A percentile compares a stretch with the other conserved stretches of the same genome.
phyloP scores from a whole-genome alignment of 2,797 vertebrate species.

The Siniperca undulata region DNA sequence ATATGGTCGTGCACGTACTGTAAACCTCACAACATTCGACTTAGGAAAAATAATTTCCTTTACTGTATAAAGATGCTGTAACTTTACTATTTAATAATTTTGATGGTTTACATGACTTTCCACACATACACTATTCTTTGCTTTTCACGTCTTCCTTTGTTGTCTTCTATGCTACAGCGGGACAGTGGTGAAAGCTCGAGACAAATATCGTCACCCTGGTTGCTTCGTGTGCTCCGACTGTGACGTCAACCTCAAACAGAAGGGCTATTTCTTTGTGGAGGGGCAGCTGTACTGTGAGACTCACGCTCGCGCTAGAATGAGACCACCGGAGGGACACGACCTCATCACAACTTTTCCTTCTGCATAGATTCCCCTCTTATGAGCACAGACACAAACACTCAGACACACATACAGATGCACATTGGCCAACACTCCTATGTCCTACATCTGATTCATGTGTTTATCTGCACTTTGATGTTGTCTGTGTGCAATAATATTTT shows the following conservation, averaged over 20 bases:
- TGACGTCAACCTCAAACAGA: conserved; percentile 95
- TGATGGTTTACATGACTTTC: background rate
- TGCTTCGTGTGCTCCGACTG: conserved; percentile 98
- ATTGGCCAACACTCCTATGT: conserved; percentile 16
- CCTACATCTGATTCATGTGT: conserved; percentile 25
- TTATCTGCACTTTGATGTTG: conserved; percentile 35
- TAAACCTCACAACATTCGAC: background rate
- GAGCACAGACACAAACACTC: conserved; percentile 20
- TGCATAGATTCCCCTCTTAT: conserved; percentile 75
- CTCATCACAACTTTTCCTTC: conserved; percentile 90
- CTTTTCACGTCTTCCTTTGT: conserved; percentile 3
- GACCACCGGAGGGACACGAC: conserved; percentile 94
- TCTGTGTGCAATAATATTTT: conserved; percentile 47
- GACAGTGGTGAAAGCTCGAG: conserved; percentile 95
- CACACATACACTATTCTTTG: background rate
- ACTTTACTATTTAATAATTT: background rate
- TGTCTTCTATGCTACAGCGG: conserved; percentile 82
- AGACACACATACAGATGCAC: conserved; percentile 21
- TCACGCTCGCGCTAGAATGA: conserved; percentile 91
- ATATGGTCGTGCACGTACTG: background rate
- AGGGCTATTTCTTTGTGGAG: conserved; percentile 97
- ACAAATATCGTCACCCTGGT: conserved; percentile 94
- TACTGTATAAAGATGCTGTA: background rate
- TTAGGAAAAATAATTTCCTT: background rate
- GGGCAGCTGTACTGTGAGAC: conserved; percentile 95